Base-by-base conservation (phyloP, 2,113 vertebrate genomes). In the Terrapene triunguis region DNA sequence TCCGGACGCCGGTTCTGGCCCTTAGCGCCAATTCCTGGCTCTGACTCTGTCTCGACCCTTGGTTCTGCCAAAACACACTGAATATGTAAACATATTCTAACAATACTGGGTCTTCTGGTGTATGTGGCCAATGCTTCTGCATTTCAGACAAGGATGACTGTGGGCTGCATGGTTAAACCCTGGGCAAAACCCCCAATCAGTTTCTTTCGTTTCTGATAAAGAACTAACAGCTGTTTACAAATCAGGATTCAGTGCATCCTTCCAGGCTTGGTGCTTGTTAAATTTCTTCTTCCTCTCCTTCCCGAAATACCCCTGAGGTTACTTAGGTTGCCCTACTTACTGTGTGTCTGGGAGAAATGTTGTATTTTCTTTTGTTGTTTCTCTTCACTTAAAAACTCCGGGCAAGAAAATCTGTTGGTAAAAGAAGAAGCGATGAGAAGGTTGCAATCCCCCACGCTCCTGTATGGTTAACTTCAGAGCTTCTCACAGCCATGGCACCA, bases 91-190 rank as follows among this genome's bases (percentile, higher is more conserved):
- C 48, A 50, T 44, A 44, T 25, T 82, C 72, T 35, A 35, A 5
- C 9, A 44, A 21, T 0, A 0, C 35, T 82, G 59, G 21, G 13
- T 9, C 11, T 12, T 25, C n/a, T 84, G 29, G 2, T n/a, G 0
- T 32, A 4, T 29, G 38, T 87, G 76, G 19, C 53, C 21, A 55
- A 44, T 13, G 44, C 62, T 16, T 84, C 24, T 57, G 9, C 12
- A 14, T 10, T 48, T 42, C 57, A 65, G 82, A 80, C 1, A 12
- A 9, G 10, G 65, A 21, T 10, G 53, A 4, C 32, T 90, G 29
- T 54, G 38, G 17, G 19, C 25, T 87, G 48, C 2, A 2, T 29
- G 48, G 1, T 25, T 10, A 78, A 48, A 80, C 10, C 10, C 50
- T 8, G 19, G 22, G 25, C 16, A 47, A 62, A 22, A 8, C 79